Evolutionary conservation across 2,888 invertebrate species (phyloP), one percentile per base, ranked within the genome.

Genomic region (Callinectes sapidus): DNA sequence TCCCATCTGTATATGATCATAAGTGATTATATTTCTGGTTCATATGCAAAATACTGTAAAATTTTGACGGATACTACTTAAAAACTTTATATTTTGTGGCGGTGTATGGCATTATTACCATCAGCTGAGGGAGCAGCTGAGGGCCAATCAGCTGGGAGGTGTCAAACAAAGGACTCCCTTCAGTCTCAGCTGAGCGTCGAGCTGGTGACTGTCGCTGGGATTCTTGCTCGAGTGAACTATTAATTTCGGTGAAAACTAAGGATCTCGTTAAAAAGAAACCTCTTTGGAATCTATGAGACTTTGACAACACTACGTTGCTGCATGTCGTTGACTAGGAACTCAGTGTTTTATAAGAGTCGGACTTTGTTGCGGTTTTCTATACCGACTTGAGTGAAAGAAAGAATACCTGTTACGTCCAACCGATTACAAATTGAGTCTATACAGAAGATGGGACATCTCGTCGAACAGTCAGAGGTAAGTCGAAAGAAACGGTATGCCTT

Each of bases 101-200:
- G 42, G 42, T 86, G 39, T 42, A 18, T 66, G 90, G 87, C 85
- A 90, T 32, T 2, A 18, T 14, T 2, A 10, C 23, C 85, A 91
- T 91, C 91, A 91, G 91, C 91, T 91, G 91, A 87, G 91, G 61
- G 87, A 92, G 90, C 92, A 92, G 92, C 92, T 92, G 92, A 90
- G 86, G 90, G 89, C 92, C 92, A 92, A 92, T 92, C 92, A 92
- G 92, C 92, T 92, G 92, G 92, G 66, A 87, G 92, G 92, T 92
- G 92, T 92, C 92, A 92, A 90, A 92, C 92, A 92, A 92, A 92
- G 92, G 90, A 92, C 39, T 92, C 92, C 85, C 92, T 86, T 66
- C 92, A 92, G 90, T 92, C 92, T 92, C 92, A 92, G 92, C 92
- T 92, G 92, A 92, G 92, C 71, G 66, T 90, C 90, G 90, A 14